These are phyloP conservation scores for Rotaria magnacalcarata DNA, from an alignment of 2,888 invertebrate genomes.

Conservation along the genomic window DNA sequence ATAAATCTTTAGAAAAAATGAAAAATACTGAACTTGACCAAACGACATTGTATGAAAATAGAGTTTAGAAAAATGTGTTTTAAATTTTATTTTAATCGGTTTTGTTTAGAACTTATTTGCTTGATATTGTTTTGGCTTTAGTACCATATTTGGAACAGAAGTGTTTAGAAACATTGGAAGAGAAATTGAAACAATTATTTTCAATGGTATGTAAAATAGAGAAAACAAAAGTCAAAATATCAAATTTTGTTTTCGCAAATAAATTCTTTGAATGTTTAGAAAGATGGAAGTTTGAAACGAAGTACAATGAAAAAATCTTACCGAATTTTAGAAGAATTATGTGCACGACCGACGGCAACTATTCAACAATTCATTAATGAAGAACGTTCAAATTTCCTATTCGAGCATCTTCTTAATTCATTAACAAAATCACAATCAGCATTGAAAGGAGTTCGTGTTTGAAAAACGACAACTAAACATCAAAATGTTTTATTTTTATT, in stretches of 20 bases:
- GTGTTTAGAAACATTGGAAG: not conserved
- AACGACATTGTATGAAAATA: not conserved
- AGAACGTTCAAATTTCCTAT: not conserved
- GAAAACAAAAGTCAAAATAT: not conserved
- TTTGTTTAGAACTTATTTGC: not conserved
- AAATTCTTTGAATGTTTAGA: not conserved
- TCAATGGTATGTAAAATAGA: not conserved
- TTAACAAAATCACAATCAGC: not conserved
- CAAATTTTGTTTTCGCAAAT: not conserved
- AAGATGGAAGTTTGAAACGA: not conserved
- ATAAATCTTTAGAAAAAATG: not conserved
- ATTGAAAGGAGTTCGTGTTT: constrained; percentile 8
- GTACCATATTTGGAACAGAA: not conserved
- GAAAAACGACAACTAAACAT: too few relatives aligned
- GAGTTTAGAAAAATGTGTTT: too few relatives aligned
- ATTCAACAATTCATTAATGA: constrained; percentile 16
- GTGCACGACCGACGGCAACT: not conserved
- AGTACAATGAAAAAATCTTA: not conserved
- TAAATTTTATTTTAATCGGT: too few relatives aligned
- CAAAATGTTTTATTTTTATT: not conserved
- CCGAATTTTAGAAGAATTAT: constrained; percentile 29
- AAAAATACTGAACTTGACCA: not conserved
- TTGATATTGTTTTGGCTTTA: constrained; percentile 3
- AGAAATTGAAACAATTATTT: constrained; percentile 24
- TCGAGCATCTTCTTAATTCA: constrained; percentile 13